Base-by-base conservation (phyloP, 2,888 invertebrate species). In the Noctuana brunneofusca region DNA sequence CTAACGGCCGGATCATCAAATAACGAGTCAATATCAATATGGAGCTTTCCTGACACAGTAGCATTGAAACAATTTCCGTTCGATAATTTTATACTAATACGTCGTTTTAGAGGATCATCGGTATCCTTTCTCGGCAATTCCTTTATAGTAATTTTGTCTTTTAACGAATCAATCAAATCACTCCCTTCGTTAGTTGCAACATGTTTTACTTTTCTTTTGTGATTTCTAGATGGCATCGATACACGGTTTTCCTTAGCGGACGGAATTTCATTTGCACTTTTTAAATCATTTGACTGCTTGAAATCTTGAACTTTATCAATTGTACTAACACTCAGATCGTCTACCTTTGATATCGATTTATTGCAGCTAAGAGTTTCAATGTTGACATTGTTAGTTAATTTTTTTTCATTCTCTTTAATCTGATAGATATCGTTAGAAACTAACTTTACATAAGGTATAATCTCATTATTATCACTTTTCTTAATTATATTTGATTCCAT, bases 31-130 rank as follows among this genome's bases (percentile, higher is more conserved):
- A 83, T 71, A 60, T 81, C 74, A 3, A 81, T 68, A 52, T 79
- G 66, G 52, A 75, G 65, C 58, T 79, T 76, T 18, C 88, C 86
- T 56, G 72, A 75, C 9, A 89, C 76, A 0, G 86, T 86, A 8
- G 83, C 88, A 76, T 79, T 87, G 58, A 83, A 86, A 41, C 69
- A 64, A 69, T 77, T 84, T 1, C 86, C 86, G 70, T 83, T 83
- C 4, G 85, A 78, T 56, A 89, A 69, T 59, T 71, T 79, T 9
- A 90, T 78, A 41, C 83, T 74, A 20, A 89, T 75, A 49, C 63
- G 70, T 67, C 78, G 81, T 64, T 78, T 81, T 8, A 66, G 49
- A 12, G 81, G 76, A 59, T 81, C 74, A 4, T 65, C 66, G 20
- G 8, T 50, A 20, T 66, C 58, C 30, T 58, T 49, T 30, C 65